These are phyloP conservation scores for Drosophila meridionalis DNA, from an alignment of 2,888 invertebrate genomes.

Conservation along the genomic window DNA sequence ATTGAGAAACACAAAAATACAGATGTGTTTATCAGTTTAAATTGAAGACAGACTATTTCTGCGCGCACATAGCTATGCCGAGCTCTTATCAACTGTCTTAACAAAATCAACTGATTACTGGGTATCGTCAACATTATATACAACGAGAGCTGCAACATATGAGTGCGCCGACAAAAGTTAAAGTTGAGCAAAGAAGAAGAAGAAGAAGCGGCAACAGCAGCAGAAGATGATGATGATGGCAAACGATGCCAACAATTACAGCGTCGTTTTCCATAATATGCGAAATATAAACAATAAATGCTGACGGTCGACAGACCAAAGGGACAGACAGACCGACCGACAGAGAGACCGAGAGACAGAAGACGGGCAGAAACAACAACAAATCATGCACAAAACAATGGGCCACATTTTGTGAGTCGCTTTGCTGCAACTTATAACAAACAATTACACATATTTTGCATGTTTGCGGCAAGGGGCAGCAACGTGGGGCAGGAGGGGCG, in stretches of 20 bases:
- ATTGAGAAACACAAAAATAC: too few relatives aligned
- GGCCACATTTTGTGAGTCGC: constrained; percentile 77
- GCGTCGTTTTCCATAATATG: constrained; percentile 71
- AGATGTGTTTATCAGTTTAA: too few relatives aligned
- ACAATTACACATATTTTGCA: constrained; percentile 82
- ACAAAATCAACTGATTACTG: background rate
- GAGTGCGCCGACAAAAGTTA: constrained; percentile 35
- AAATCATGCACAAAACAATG: constrained; percentile 84
- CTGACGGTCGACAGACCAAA: constrained; percentile 36
- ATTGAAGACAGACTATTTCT: too few relatives aligned
- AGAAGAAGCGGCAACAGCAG: constrained; percentile 1
- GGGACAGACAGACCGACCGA: background rate
- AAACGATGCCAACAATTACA: constrained; percentile 59
- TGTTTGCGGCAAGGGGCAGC: constrained; percentile 30
- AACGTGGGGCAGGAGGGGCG: constrained; percentile 9
- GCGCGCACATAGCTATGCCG: too few relatives aligned
- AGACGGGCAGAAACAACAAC: constrained; percentile 61
- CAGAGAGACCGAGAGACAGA: background rate
- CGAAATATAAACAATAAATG: constrained; percentile 79
- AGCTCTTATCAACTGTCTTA: background rate
- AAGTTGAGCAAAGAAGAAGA: constrained; percentile 9
- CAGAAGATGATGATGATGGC: constrained; percentile 29
- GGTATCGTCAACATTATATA: constrained; percentile 24
- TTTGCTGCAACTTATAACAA: constrained; percentile 78
- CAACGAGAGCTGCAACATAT: constrained; percentile 49